Percentiles rank a stretch among this genome's conserved stretches.
phyloP scores from a whole-genome alignment of 2,113 vertebrate species.

The Cheirogaleus medius region DNA sequence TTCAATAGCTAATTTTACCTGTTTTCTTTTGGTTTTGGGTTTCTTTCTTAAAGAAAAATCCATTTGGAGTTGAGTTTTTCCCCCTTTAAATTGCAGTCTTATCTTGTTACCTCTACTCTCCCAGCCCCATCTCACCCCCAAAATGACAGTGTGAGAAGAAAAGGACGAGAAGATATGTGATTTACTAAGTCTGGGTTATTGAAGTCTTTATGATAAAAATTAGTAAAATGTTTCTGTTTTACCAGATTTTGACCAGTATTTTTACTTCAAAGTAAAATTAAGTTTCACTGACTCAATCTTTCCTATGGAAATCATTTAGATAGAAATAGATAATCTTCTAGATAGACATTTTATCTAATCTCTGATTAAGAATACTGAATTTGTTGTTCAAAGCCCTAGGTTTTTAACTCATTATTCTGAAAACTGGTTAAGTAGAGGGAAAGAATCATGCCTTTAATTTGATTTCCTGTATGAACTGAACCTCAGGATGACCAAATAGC shows the following conservation, averaged over 20 bases:
- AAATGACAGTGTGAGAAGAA: slow-evolving; percentile 50
- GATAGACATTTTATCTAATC: neutral
- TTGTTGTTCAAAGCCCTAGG: neutral
- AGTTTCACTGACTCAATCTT: slow-evolving; percentile 2
- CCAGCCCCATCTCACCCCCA: neutral
- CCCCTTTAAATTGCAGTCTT: slow-evolving; percentile 57
- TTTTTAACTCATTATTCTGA: slow-evolving; percentile 41
- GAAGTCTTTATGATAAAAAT: slow-evolving; percentile 40
- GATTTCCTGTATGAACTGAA: neutral
- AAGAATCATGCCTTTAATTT: slow-evolving; percentile 1
- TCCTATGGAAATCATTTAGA: neutral
- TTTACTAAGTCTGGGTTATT: slow-evolving; percentile 36
- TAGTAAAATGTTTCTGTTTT: slow-evolving; percentile 17
- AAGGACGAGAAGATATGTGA: neutral
- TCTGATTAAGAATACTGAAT: neutral
- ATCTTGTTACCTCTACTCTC: slow-evolving; percentile 51
- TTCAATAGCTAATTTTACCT: slow-evolving; percentile 81
- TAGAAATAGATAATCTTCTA: slow-evolving; percentile 27
- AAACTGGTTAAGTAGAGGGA: neutral
- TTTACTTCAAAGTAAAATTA: slow-evolving; percentile 48
- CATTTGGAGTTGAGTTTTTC: slow-evolving; percentile 30
- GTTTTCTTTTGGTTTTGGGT: slow-evolving; percentile 79
- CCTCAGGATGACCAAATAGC: neutral
- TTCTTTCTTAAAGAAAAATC: slow-evolving; percentile 75
- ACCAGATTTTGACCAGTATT: neutral